Base-by-base conservation (phyloP, 2,888 invertebrate genomes). In the Salpingus planirostris region DNA sequence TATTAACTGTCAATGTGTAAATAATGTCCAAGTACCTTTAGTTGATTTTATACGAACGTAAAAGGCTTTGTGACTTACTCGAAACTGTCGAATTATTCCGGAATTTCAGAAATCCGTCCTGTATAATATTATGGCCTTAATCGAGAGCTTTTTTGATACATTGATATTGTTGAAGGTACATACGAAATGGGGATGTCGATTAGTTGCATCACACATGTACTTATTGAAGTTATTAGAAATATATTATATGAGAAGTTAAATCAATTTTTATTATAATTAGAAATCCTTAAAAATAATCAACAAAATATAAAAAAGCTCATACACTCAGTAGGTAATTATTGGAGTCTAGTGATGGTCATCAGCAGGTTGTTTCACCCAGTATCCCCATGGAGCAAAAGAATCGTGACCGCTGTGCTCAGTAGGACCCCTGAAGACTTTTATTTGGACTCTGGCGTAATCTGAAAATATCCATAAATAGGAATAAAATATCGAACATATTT, bases 391-490 rank as follows among this genome's bases (percentile, higher is more conserved):
- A 2, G 80, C 80, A 49, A 74, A 76, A 13, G 73, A 69, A 18
- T 69, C 60, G 36, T 66, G 64, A 15, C 64, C 57, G 15, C 73
- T 74, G 42, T 73, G 67, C 46, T 75, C 74, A 1, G 76, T 73
- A 0, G 81, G 80, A 0, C 81, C 81, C 41, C 82, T 62, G 62
- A 80, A 82, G 22, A 81, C 80, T 60, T 81, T 82, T 42, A 82
- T 80, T 64, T 80, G 80, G 1, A 82, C 80, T 29, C 80, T 62
- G 2, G 72, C 74, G 8, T 75, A 73, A 47, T 71, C 27, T 38
- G 22, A 24, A 47, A 12, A 21, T 30, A 22, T 30, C 27, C 21
- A 8, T 15, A 27, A 27, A 11, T 25, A 10, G 13, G 10, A 11
- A 25, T 13, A 11, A 7, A 25, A 14, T 21, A 5, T 21, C 22